These are phyloP conservation scores for Eleginops maclovinus DNA, from an alignment of 2,113 vertebrate species.

Conservation along the genomic window DNA sequence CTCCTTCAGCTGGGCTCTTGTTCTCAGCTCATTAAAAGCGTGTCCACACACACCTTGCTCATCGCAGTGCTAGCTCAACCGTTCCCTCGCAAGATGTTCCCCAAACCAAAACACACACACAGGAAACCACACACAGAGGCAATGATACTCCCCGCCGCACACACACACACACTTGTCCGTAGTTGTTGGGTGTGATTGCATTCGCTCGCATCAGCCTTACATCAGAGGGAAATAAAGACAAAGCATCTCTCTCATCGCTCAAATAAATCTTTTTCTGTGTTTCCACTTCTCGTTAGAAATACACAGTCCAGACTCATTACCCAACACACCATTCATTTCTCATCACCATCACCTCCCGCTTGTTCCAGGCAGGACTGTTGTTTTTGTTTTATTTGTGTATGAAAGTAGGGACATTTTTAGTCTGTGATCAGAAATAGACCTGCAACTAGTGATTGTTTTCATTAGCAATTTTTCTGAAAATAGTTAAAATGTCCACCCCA, in stretches of 20 bases:
- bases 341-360: conserved; percentile 19
- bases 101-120: conserved; percentile 3
- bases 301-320: conserved; percentile 43
- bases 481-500: no score
- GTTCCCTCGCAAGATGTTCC: conserved; percentile 64
- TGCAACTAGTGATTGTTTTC: no score
- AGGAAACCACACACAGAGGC: conserved; percentile 5
- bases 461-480: no score
- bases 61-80: conserved; percentile 54
- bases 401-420: no score
- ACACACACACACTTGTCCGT: neutral
- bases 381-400: no score
- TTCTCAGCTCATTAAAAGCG: conserved; percentile 74
- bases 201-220: conserved; percentile 28
- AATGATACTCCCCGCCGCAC: neutral
- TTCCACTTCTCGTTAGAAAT: conserved; percentile 58
- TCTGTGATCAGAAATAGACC: no score
- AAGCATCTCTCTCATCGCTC: conserved; percentile 4
- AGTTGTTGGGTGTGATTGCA: conserved; percentile 32
- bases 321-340: conserved; percentile 23
- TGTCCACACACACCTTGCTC: conserved; percentile 61
- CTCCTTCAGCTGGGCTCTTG: conserved; percentile 45
- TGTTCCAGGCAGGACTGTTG: neutral
- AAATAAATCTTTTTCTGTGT: conserved; percentile 19
- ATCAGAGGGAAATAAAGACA: conserved; percentile 31